Evolutionary conservation across 1,140 invertebrate species (phyloP), one percentile per base, ranked within the genome.

Genomic region (Plectrocnemia conspersa): DNA sequence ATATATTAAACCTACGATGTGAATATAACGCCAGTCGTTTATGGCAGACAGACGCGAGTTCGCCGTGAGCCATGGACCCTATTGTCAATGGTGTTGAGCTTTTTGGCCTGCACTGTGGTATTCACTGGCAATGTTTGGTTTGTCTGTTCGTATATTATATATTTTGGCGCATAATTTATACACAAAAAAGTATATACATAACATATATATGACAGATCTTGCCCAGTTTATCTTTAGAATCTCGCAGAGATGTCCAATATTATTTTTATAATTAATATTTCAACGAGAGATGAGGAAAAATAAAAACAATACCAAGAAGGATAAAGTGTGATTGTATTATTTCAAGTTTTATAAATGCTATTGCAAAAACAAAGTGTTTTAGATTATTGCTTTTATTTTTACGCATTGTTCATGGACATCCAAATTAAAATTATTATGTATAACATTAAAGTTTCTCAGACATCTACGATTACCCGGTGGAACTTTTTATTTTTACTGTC

Each of bases 71-170:
- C 58, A 54, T 32, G 36, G 58, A 55, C 52, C 57, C 57, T 59
- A 55, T 55, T 59, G 58, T 59, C 58, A 19, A 38, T 49, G 52
- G 57, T 47, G 53, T 44, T 11, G 35, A 48, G 58, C 58, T 60
- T 60, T 48, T 60, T 60, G 58, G 58, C 58, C 57, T 36, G 41
- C 58, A 47, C 47, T 40, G 19, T 48, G 45, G 46, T 46, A 24
- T 18, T 32, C 46, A 29, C 25, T 36, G 29, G 16, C 3, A 48
- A 22, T 36, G 27, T 47, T 22, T 36, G 7, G 3, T 38, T 15
- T 48, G 32, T 48, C 32, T 35, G 32, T 48, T 38, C 32, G 21
- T 19, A 10, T 48, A 13, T 22, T 23, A 13, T n/a, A 33, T 48
- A 36, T 19, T 25, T 45, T 23, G 22, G 16, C 1, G 13, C 25